These are phyloP conservation scores for Sparus aurata DNA, from an alignment of 2,797 vertebrate species.

Conservation along the genomic window DNA sequence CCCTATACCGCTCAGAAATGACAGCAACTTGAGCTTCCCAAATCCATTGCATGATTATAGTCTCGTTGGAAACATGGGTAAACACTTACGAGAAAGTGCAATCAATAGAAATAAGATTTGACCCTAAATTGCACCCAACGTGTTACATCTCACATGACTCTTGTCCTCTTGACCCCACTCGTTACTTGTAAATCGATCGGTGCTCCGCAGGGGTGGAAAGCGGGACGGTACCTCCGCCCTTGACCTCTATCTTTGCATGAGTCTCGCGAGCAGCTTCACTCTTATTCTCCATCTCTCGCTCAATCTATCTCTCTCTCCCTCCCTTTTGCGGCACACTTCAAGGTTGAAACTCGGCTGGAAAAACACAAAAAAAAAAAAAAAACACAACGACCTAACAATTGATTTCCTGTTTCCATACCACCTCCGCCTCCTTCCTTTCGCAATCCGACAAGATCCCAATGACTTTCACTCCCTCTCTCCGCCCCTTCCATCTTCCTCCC, in stretches of 20 bases:
- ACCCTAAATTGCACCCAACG: not conserved
- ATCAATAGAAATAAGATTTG: conserved; percentile 5
- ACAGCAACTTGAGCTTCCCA: not conserved
- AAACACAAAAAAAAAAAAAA: conserved; percentile 20
- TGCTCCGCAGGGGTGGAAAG: conserved; percentile 29
- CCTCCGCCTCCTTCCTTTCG: conserved; percentile 63
- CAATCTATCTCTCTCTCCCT: conserved; percentile 2
- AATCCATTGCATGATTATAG: conserved; percentile 8
- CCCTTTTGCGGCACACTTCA: not conserved
- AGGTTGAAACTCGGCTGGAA: conserved; percentile 53
- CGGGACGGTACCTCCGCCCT: not conserved
- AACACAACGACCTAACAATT: conserved; percentile 71
- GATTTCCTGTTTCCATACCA: conserved; percentile 80
- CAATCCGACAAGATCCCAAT: conserved; percentile 80
- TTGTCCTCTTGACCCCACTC: conserved; percentile 9
- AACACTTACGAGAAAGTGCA: not conserved
- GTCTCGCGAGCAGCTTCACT: not conserved
- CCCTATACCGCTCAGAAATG: not conserved
- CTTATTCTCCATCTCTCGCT: conserved; percentile 5
- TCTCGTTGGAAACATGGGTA: not conserved
- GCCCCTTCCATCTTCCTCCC: conserved; percentile 51
- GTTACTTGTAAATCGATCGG: conserved; percentile 42
- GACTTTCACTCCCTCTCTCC: conserved; percentile 73
- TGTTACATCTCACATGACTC: conserved; percentile 5
- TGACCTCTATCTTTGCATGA: conserved; percentile 12